Conservation (phyloP, 2,113 vertebrate genomes). For the Archilochus colubris region DNA sequence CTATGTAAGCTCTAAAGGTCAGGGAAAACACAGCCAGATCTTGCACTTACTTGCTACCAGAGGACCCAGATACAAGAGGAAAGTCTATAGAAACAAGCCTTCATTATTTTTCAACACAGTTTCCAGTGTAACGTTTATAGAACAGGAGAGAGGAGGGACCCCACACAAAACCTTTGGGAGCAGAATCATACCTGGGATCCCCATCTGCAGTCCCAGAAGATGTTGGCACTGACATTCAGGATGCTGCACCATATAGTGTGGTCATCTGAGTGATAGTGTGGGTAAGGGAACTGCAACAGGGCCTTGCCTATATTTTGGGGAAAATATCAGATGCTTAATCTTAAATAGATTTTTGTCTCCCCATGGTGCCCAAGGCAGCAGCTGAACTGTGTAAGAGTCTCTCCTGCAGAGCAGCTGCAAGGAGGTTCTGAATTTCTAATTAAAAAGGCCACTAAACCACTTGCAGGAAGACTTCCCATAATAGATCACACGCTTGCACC, state of each 20-base stretch:
- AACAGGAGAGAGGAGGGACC: background rate
- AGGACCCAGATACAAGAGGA: background rate
- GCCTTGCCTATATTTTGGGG: background rate
- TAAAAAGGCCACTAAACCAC: conserved; percentile 3
- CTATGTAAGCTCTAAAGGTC: background rate
- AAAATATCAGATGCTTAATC: background rate
- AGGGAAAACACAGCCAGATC: background rate
- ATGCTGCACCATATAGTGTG: background rate
- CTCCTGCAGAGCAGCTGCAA: background rate
- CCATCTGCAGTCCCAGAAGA: background rate
- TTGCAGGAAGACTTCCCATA: background rate
- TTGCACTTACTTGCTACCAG: background rate
- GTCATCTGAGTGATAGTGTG: background rate
- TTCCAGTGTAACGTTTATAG: background rate
- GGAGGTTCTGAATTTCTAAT: conserved; percentile 7
- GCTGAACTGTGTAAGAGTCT: background rate
- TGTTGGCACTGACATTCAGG: background rate
- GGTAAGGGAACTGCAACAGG: background rate
- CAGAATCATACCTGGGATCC: background rate
- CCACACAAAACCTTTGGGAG: background rate
- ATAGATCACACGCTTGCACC: background rate
- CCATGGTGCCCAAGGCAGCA: background rate
- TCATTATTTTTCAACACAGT: background rate
- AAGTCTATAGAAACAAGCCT: background rate
- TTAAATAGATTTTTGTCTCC: background rate